Evolutionary conservation across 2,113 vertebrate genomes (phyloP), one percentile per base, ranked within the genome.

Genomic region (Monopterus albus): DNA sequence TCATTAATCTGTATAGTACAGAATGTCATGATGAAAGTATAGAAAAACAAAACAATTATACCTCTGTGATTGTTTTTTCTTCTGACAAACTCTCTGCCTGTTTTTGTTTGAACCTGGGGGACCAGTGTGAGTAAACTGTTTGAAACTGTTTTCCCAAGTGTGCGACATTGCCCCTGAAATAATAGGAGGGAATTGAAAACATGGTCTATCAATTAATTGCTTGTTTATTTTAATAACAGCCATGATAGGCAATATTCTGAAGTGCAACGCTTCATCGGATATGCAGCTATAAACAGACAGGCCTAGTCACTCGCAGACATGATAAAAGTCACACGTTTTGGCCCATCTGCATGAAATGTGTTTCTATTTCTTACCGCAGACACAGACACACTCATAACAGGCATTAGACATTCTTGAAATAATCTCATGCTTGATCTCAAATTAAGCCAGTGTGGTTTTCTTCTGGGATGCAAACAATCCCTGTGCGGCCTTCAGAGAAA

Each of bases 201-300:
- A 82, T 69, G 69, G 70, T 60, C 80, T 80, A 57, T 73, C 84
- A 89, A 89, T 91, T 89, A 92, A 88, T 87, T 85, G 46, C 85
- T 87, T 85, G 87, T 91, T 92, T 89, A 85, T 72, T 91, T 87
- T 79, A 85, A 88, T 88, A 88, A 88, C 61, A 73, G 67, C 43
- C 18, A 78, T 81, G 64, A 86, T 69, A 77, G 79, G 72, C 60
- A 87, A 78, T 81, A 87, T 87, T 78, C 79, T 68, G 75, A 60
- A 59, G 81, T 25, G 33, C 20, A 70, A 83, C 23, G 72, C 88
- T 82, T 81, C 82, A 72, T 9, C 12, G 67, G 66, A 71, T 86
- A 43, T 47, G 49, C 29, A 69, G 78, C 40, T 64, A 40, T 78
- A 78, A 77, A 88, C 60, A 78, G 42, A 76, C 59, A 58, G 49